Evolutionary conservation across 2,113 vertebrate genomes (phyloP).

Genomic region (Antechinus stuartii): DNA sequence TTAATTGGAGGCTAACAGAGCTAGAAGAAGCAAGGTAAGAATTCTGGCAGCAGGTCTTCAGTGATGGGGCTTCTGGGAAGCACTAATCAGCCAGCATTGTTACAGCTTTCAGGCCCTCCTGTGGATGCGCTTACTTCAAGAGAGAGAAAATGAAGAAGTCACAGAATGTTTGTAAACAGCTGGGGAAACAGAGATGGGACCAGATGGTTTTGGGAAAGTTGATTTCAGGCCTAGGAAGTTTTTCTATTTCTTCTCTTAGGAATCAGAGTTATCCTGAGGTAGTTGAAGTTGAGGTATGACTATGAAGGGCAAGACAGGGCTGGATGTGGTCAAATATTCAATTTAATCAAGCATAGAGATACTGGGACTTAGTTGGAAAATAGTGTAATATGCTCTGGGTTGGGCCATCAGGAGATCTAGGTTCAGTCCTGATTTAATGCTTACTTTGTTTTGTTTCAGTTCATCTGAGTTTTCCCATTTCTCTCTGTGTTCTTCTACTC

Average conservation of each 20-base stretch:
- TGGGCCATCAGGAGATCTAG: neutral
- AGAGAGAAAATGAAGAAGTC: neutral
- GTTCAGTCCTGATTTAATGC: neutral
- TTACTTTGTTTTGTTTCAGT: neutral
- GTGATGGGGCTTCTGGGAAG: slow-evolving; percentile 20
- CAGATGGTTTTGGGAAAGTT: slow-evolving; percentile 34
- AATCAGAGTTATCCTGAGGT: slow-evolving; percentile 25
- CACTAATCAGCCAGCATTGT: slow-evolving; percentile 52
- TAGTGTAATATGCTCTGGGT: neutral
- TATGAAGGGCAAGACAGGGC: neutral
- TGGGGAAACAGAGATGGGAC: slow-evolving; percentile 4
- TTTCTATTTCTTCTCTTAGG: slow-evolving; percentile 48
- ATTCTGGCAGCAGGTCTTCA: slow-evolving; percentile 65
- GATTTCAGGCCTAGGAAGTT: neutral
- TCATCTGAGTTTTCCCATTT: neutral
- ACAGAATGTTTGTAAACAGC: slow-evolving; percentile 55
- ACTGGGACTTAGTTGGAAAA: neutral
- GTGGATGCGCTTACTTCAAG: slow-evolving; percentile 53
- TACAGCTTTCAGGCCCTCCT: slow-evolving; percentile 14
- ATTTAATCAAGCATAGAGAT: neutral
- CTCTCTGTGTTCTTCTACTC: neutral
- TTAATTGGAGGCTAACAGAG: neutral
- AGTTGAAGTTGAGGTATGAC: neutral
- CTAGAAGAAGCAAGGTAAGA: neutral
- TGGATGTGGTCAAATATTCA: neutral